These are phyloP conservation scores for Carapus acus DNA, from an alignment of 2,797 vertebrate species.

Conservation along the genomic window DNA sequence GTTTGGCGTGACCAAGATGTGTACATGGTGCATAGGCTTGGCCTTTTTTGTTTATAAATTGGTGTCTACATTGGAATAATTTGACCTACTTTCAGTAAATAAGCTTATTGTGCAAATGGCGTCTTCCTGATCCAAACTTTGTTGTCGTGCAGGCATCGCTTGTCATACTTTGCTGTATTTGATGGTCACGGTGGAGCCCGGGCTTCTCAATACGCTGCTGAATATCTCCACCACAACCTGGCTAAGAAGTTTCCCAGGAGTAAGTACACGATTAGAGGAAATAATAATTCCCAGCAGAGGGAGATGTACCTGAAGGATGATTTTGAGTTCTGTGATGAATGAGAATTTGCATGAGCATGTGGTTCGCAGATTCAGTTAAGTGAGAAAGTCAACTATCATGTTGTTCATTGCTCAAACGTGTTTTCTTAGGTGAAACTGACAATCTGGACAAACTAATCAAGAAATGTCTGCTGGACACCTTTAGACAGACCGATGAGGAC, in stretches of 20 bases:
- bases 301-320: neutral
- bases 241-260: conserved; percentile 87
- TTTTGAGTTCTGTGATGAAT: neutral
- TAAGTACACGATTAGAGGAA: conserved; percentile 45
- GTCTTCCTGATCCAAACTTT: neutral
- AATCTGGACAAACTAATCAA: conserved; percentile 88
- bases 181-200: conserved; percentile 90
- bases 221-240: conserved; percentile 86
- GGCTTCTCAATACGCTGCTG: conserved; percentile 87
- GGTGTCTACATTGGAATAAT: neutral
- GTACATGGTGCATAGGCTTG: no score
- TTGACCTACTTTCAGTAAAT: neutral
- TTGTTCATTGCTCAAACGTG: no score
- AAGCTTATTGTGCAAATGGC: neutral
- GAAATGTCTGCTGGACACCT: conserved; percentile 88
- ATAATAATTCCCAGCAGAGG: no score
- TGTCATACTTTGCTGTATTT: conserved; percentile 93
- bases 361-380: no score
- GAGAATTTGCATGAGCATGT: no score
- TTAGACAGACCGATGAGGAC: conserved; percentile 91
- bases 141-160: conserved; percentile 69
- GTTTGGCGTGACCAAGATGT: no score
- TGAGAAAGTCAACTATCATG: no score
- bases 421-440: conserved; percentile 82
- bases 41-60: no score